Evolutionary conservation across 2,888 invertebrate species (phyloP), one percentile per base, ranked within the genome.

Genomic region (Cylindroiulus punctatus): DNA sequence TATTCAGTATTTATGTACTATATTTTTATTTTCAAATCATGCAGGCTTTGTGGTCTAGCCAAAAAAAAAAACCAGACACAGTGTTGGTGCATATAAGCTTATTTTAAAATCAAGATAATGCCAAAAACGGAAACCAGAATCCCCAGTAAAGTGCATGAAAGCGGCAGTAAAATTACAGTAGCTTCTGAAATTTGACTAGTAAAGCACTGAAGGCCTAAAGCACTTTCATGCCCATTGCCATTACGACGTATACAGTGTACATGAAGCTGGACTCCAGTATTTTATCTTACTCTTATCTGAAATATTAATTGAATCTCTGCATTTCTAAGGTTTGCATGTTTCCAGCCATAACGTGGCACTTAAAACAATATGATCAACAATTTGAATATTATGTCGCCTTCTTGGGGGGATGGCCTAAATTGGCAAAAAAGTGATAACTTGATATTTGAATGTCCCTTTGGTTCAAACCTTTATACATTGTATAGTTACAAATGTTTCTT

Each of bases 191-290:
- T 76, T 76, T 76, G 76, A 76, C 76, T 76, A 76, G 76, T 10
- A 76, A 76, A 76, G 76, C 76, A 76, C 76, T 76, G 76, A 30
- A 26, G 76, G 30, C 30, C 76, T 12, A 76, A 76, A 14, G 12
- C 76, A 76, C 76, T 30, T 76, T 76, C 76, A 30, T 26, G 76
- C 76, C 76, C 76, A 76, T 26, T 76, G 12, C 76, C 76, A 76
- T 26, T 76, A 30, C 14, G 26, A 76, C n/a, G 22, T 57, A 44
- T 1, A 44, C 40, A 17, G 2, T 52, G n/a, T 52, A n/a, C 14
- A 76, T 30, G 26, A 30, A 30, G 30, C 26, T 2, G 19, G 12
- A 65, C 65, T 65, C 19, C 65, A 65, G 10, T 26, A 65, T 26
- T 76, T 76, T 22, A 65, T 30, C 30, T 76, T 76, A 26, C 44